phyloP scores from a whole-genome alignment of 30 jellyfish, hydroid and myxozoan genomes.

The Nemopilema nomurai region DNA sequence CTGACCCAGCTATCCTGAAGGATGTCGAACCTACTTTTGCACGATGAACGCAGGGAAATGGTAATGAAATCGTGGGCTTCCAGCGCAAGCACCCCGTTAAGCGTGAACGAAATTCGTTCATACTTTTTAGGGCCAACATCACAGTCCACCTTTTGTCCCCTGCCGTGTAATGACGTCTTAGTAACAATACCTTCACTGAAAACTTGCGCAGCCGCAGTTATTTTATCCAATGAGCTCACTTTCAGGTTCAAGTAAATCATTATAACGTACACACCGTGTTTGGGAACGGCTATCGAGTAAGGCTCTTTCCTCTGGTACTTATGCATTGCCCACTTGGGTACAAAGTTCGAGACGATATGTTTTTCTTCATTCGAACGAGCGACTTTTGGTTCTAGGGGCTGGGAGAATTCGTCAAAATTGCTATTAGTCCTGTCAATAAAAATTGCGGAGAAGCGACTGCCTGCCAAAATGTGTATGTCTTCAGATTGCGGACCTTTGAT shows the following conservation, averaged over 20 bases:
- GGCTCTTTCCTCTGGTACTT: not conserved
- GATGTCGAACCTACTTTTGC: slow-evolving; percentile 16
- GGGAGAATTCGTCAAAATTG: slow-evolving; percentile 30
- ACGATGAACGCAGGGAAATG: slow-evolving; percentile 11
- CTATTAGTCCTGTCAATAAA: slow-evolving; percentile 19
- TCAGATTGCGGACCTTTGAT: slow-evolving; percentile 1
- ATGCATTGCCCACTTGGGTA: slow-evolving; percentile 26
- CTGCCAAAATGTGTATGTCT: not conserved
- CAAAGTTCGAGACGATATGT: not conserved
- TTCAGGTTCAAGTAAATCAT: slow-evolving; percentile 31
- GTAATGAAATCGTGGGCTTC: slow-evolving; percentile 4
- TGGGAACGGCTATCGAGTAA: slow-evolving; percentile 50
- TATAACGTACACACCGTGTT: slow-evolving; percentile 55
- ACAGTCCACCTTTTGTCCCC: not conserved
- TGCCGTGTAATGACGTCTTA: slow-evolving; percentile 16
- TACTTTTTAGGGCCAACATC: not conserved
- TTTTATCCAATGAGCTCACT: slow-evolving; percentile 29
- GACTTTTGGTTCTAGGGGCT: not conserved
- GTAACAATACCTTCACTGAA: slow-evolving; percentile 41
- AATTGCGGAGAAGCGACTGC: slow-evolving; percentile 42
- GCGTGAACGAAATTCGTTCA: slow-evolving; percentile 7
- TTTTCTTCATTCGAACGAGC: not conserved
- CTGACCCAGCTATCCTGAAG: slow-evolving; percentile 36
- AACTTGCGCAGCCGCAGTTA: slow-evolving; percentile 16
- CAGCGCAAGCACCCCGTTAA: slow-evolving; percentile 35